Evolutionary conservation across 2,797 vertebrate species (phyloP).

Genomic region (Myripristis jacobus): DNA sequence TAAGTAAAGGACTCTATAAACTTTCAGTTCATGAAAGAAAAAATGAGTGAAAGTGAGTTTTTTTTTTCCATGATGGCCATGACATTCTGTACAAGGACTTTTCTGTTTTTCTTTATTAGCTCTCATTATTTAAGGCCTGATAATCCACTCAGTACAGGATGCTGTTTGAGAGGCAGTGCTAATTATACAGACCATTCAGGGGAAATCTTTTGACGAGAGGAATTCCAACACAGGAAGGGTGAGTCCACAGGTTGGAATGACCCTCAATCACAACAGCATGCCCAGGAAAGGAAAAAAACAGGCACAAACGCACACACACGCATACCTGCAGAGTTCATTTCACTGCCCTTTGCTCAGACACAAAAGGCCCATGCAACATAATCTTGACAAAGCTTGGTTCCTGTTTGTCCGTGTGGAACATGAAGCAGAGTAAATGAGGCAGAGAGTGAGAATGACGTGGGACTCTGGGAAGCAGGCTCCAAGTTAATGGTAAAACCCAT

Average conservation of each 20-base stretch:
- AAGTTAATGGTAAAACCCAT: constrained; percentile 19
- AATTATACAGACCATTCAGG: constrained; percentile 52
- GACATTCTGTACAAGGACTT: background rate
- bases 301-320: constrained; percentile 10
- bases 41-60: background rate
- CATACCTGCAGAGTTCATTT: constrained; percentile 26
- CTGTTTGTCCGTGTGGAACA: constrained; percentile 31
- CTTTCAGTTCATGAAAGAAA: background rate
- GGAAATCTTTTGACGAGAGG: constrained; percentile 45
- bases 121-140: constrained; percentile 35
- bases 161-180: constrained; percentile 20
- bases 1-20: background rate
- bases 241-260: constrained; percentile 42
- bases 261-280: constrained; percentile 46
- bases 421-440: constrained; percentile 36
- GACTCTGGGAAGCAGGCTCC: constrained; percentile 30
- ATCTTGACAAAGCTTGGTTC: constrained; percentile 38
- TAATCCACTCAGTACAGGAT: constrained; percentile 45
- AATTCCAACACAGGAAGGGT: constrained; percentile 74
- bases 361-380: constrained; percentile 44
- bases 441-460: constrained; percentile 14
- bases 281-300: constrained; percentile 28
- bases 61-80: constrained; percentile 4
- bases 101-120: constrained; percentile 30
- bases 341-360: constrained; percentile 8